Evolutionary conservation across 2,797 vertebrate species (phyloP).

Genomic region (Lates japonicus): DNA sequence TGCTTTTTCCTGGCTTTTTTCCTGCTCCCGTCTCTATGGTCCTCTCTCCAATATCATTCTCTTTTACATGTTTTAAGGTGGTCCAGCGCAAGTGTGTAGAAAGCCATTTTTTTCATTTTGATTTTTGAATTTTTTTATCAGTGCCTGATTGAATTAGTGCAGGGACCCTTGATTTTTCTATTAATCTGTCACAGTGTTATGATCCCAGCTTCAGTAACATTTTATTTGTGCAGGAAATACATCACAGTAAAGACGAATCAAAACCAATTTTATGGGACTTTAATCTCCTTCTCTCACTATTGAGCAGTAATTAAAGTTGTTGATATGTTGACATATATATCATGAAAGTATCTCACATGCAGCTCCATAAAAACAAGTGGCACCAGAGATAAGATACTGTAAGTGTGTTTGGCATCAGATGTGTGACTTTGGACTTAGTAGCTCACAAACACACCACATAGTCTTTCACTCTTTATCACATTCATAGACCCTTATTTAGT

Average conservation of each 20-base stretch:
- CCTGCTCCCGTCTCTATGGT: too few relatives aligned
- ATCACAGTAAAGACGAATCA: not conserved
- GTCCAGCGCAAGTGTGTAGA: not conserved
- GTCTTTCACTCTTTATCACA: slow-evolving; percentile 13
- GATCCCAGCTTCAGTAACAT: not conserved
- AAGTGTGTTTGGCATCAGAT: slow-evolving; percentile 16
- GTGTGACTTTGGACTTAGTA: not conserved
- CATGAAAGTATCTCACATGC: not conserved
- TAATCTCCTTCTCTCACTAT: not conserved
- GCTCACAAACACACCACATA: slow-evolving; percentile 11
- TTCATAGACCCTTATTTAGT: not conserved
- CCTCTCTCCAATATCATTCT: not conserved
- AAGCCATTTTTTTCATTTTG: not conserved
- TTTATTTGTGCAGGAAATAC: slow-evolving; percentile 9
- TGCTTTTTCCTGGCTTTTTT: not conserved
- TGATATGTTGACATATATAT: not conserved
- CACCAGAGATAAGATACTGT: slow-evolving; percentile 14
- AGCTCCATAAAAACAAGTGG: slow-evolving; percentile 19
- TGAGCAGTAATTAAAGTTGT: not conserved
- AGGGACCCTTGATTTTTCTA: not conserved
- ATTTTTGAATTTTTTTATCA: not conserved
- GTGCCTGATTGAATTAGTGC: not conserved
- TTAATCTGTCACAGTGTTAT: not conserved
- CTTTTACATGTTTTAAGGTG: not conserved
- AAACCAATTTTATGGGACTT: slow-evolving; percentile 1